Evolutionary conservation across 2,113 vertebrate genomes (phyloP).

Genomic region (Hemiprocne comata): DNA sequence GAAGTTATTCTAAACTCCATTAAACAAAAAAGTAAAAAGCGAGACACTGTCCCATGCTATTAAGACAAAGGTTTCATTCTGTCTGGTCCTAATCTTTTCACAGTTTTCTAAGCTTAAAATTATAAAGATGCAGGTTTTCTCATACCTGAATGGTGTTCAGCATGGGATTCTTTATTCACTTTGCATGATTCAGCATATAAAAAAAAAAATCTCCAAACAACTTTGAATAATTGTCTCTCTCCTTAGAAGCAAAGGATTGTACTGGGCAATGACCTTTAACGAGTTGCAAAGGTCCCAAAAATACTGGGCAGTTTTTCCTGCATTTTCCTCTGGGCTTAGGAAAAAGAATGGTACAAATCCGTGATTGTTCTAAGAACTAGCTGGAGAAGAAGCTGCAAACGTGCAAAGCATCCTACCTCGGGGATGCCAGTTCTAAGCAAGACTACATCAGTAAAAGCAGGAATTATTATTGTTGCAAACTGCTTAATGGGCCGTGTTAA

Average conservation of each 20-base stretch:
- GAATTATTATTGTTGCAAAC: neutral
- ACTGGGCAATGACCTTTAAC: neutral
- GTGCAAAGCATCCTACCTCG: neutral
- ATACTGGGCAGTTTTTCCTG: slow-evolving; percentile 3
- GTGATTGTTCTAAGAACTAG: neutral
- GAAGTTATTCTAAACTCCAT: neutral
- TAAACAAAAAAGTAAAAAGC: neutral
- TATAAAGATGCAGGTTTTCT: neutral
- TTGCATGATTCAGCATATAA: neutral
- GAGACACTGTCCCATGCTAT: neutral
- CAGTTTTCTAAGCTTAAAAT: neutral
- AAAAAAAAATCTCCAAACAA: neutral
- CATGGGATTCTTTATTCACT: neutral
- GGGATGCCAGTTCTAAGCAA: neutral
- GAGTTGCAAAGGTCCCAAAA: slow-evolving; percentile 1
- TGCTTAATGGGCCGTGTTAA: neutral
- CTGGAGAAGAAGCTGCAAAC: slow-evolving; percentile 31
- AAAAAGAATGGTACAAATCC: neutral
- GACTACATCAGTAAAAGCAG: neutral
- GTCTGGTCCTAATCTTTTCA: neutral
- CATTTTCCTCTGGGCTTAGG: neutral
- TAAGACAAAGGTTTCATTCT: neutral
- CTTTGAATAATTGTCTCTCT: neutral
- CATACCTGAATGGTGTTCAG: neutral
- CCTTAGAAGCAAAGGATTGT: neutral